Evolutionary conservation across 2,797 vertebrate species (phyloP).

Genomic region (Odontamblyopus lacepedii): DNA sequence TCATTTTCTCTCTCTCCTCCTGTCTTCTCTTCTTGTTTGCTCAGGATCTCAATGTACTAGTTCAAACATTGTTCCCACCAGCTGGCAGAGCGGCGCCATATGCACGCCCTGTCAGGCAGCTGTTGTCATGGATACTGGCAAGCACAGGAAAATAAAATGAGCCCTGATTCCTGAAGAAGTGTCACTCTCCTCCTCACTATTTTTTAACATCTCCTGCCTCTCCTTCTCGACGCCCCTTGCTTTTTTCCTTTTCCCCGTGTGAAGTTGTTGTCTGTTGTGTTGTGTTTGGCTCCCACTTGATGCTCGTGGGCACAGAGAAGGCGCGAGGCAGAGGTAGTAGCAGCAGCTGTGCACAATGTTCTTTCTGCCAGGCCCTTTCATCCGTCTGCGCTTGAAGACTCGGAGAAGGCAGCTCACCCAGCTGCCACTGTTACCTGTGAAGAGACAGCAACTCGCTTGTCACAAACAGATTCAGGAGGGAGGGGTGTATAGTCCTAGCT

Average conservation of each 20-base stretch:
- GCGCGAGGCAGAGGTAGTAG: slow-evolving; percentile 41
- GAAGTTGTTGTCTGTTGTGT: slow-evolving; percentile 72
- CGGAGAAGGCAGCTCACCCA: slow-evolving; percentile 56
- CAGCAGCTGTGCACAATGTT: slow-evolving; percentile 60
- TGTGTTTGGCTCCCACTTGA: slow-evolving; percentile 53
- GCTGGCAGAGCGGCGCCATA: slow-evolving; percentile 98
- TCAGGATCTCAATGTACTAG: slow-evolving; percentile 99
- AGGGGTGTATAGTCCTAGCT: slow-evolving; percentile 48
- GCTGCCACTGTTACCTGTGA: slow-evolving; percentile 57
- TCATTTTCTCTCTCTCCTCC: slow-evolving; percentile 36
- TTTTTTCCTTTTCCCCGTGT: slow-evolving; percentile 62
- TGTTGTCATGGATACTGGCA: slow-evolving; percentile 99
- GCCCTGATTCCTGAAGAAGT: slow-evolving; percentile 89
- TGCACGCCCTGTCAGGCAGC: slow-evolving; percentile 99
- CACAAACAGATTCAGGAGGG: slow-evolving; percentile 25
- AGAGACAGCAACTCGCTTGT: slow-evolving; percentile 32
- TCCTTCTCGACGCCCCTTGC: slow-evolving; percentile 47
- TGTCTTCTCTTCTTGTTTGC: slow-evolving; percentile 86
- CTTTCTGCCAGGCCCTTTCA: slow-evolving; percentile 57
- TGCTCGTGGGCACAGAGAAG: slow-evolving; percentile 56
- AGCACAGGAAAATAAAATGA: slow-evolving; percentile 88
- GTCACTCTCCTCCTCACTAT: slow-evolving; percentile 78
- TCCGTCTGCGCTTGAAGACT: slow-evolving; percentile 63
- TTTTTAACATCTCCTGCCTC: slow-evolving; percentile 23
- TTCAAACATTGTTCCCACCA: slow-evolving; percentile 99